Base-by-base conservation (phyloP, 2,113 vertebrate genomes). In the Dolichotis patagonum region DNA sequence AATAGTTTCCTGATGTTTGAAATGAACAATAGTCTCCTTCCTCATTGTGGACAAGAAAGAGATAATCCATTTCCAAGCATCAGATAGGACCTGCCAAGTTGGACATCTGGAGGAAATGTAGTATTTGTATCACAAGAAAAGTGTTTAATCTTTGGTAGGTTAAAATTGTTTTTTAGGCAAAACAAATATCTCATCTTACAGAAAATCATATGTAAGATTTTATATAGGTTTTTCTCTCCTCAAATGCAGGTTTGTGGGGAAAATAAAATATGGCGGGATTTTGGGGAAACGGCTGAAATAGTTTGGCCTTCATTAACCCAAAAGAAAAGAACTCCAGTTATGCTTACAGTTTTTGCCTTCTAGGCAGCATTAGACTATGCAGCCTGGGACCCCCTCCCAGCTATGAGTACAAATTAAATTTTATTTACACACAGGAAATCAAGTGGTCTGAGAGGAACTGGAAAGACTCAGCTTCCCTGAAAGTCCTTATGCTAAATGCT, bases 391-490 rank as follows among this genome's bases (percentile, higher is more conserved):
- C 90, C 94, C 95, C 94, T 52, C 49, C 80, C 77, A 96, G 96
- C 96, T 98, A 94, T 96, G 96, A 95, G 88, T 86, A 90, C 92
- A 97, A 96, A 97, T 97, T 95, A 97, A 96, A 97, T 96, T 97
- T 97, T 97, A 97, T 97, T 97, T 98, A 95, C 95, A 98, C 97
- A 88, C 96, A 97, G 95, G 95, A 95, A 38, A 95, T 92, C 58
- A 81, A 95, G 96, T 94, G 93, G 91, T 92, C 93, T 96, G 97
- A 98, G 95, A 98, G 95, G 98, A 94, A 12, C 94, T 95, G 67
- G 85, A 56, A 52, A 52, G 49, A 54, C 52, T 85, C 93, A 97
- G 83, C 80, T 92, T 96, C 38, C 94, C 30, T 32, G 8, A 97
- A 95, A 95, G 94, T 49, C 43, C 43, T 30, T 78, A 14, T 46